Conservation (phyloP, 2,797 vertebrate genomes). For the Phoxinus dragarum region DNA sequence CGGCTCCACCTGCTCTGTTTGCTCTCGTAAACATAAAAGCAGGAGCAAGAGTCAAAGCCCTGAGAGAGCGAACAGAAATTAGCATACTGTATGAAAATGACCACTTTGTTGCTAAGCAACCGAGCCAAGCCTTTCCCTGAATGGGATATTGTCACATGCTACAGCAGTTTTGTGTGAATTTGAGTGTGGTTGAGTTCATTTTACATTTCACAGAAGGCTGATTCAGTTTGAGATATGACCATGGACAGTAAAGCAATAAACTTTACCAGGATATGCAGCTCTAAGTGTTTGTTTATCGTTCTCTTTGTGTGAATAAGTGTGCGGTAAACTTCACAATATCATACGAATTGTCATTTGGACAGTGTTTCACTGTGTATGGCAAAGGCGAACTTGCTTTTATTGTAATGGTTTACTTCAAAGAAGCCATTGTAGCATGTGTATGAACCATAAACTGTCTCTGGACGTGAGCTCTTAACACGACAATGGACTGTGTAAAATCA, state of each 20-base stretch:
- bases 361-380: neutral
- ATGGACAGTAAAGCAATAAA: neutral
- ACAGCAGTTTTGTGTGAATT: constrained; percentile 47
- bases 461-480: neutral
- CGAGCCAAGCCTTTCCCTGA: constrained; percentile 58
- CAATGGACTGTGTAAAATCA: neutral
- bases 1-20: constrained; percentile 46
- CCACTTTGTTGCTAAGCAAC: constrained; percentile 62
- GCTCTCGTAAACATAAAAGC: constrained; percentile 54
- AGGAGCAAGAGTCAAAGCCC: constrained; percentile 58
- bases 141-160: constrained; percentile 51
- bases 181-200: constrained; percentile 24
- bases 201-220: neutral
- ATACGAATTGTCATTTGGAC: neutral
- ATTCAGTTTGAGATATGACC: neutral
- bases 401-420: constrained; percentile 43
- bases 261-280: neutral
- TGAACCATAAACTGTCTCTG: neutral
- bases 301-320: neutral
- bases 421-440: neutral
- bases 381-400: constrained; percentile 56
- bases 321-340: neutral
- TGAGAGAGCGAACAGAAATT: constrained; percentile 56
- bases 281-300: constrained; percentile 11
- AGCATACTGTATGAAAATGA: constrained; percentile 68